Conservation (phyloP, 1,140 invertebrate genomes). For the Heliconius nattereri region DNA sequence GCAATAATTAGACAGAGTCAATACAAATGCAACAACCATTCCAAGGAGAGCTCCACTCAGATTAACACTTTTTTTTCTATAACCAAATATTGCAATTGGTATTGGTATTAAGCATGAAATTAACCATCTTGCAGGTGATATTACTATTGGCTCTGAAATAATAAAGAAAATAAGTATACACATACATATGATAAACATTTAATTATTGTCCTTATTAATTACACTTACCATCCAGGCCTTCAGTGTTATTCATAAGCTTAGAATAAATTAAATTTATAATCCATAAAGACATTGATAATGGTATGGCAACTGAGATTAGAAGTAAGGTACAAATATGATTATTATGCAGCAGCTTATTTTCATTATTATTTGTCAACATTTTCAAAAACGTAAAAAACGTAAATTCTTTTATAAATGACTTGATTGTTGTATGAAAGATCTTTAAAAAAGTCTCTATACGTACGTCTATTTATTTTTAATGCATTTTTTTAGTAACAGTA, state of each 20-base stretch:
- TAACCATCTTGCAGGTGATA: conserved; percentile 89
- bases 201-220: neutral
- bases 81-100: conserved; percentile 85
- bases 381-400: neutral
- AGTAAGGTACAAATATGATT: conserved; percentile 83
- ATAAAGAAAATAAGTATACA: conserved; percentile 25
- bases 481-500: neutral
- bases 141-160: conserved; percentile 83
- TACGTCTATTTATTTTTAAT: neutral
- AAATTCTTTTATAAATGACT: neutral
- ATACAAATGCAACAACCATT: conserved; percentile 88
- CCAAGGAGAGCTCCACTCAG: conserved; percentile 87
- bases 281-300: conserved; percentile 88
- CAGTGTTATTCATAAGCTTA: conserved; percentile 79
- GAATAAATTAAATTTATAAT: conserved; percentile 85
- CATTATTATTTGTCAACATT: neutral
- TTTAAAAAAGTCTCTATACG: neutral
- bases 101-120: conserved; percentile 86
- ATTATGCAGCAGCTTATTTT: conserved; percentile 46
- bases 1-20: conserved; percentile 90
- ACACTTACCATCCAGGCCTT: conserved; percentile 82
- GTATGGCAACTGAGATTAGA: conserved; percentile 85
- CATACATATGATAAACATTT: neutral
- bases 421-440: neutral
- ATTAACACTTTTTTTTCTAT: conserved; percentile 85